phyloP scores from a whole-genome alignment of 2,888 invertebrate species.

The Synanthedon myopaeformis region DNA sequence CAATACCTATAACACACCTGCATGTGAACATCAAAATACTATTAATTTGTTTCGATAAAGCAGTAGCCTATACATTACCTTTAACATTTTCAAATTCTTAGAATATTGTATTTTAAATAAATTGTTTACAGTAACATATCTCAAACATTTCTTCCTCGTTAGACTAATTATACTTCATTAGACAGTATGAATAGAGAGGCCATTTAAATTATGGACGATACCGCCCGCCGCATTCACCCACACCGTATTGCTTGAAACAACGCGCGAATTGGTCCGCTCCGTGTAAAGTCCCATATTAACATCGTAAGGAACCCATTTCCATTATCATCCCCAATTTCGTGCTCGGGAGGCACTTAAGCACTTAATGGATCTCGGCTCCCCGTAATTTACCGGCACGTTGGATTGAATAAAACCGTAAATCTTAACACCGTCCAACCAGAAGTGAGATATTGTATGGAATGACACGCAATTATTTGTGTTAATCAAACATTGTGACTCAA shows the following conservation, averaged over 20 bases:
- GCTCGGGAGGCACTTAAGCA: constrained; percentile 67
- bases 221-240: constrained; percentile 13
- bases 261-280: constrained; percentile 43
- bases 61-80: too few species aligned
- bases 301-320: constrained; percentile 63
- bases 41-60: too few species aligned
- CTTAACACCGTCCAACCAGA: constrained; percentile 49
- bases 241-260: constrained; percentile 41
- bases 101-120: too few species aligned
- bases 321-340: constrained; percentile 68
- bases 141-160: too few species aligned
- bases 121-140: too few species aligned
- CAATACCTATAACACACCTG: too few species aligned
- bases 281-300: constrained; percentile 58
- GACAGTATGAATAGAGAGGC: constrained; percentile 7
- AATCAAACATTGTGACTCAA: not conserved
- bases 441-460: constrained; percentile 53
- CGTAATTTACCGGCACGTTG: constrained; percentile 62
- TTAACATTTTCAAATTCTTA: too few species aligned
- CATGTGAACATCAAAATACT: too few species aligned
- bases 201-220: constrained; percentile 27
- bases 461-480: constrained; percentile 38
- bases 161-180: not conserved
- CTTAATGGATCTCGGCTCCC: constrained; percentile 66
- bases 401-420: constrained; percentile 68